Percentiles rank a stretch among this genome's conserved stretches.
phyloP scores from a whole-genome alignment of 2,797 vertebrate species.

The Diceros bicornis region DNA sequence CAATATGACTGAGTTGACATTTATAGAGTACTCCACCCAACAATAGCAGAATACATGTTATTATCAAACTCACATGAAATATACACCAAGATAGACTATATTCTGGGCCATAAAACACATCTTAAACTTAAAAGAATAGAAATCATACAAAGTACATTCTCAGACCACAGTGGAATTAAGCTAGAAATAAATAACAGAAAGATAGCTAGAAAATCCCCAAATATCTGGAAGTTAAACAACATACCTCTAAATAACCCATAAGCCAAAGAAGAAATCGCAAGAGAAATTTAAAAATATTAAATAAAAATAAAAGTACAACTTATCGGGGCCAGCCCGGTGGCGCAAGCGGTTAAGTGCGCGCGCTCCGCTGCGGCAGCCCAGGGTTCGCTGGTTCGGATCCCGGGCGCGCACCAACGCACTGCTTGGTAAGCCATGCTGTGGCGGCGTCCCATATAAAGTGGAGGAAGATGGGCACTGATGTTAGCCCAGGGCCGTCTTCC shows the following conservation, averaged over 20 bases:
- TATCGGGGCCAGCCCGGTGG: too few species aligned
- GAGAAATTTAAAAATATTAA: constrained; percentile 23
- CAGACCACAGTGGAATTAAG: constrained; percentile 52
- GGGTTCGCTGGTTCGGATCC: too few species aligned
- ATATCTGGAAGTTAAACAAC: constrained; percentile 45
- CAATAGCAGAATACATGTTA: background rate
- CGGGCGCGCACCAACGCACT: too few species aligned
- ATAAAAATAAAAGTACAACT: constrained; percentile 41
- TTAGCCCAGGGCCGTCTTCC: too few species aligned
- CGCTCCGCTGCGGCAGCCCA: too few species aligned
- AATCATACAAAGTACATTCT: background rate
- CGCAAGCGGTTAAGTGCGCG: too few species aligned
- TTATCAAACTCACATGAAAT: constrained; percentile 1
- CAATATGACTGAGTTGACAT: background rate
- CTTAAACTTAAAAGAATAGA: constrained; percentile 5
- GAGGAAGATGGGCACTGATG: too few species aligned
- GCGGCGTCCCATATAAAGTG: too few species aligned
- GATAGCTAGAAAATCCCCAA: background rate
- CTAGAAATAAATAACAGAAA: constrained; percentile 39
- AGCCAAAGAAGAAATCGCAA: constrained; percentile 29
- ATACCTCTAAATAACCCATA: background rate
- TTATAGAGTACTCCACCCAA: background rate
- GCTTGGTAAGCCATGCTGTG: too few species aligned
- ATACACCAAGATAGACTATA: background rate
- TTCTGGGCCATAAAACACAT: constrained; percentile 1